These are phyloP conservation scores for Drosophila subsilvestris DNA, from an alignment of 2,888 invertebrate genomes.

Conservation along the genomic window DNA sequence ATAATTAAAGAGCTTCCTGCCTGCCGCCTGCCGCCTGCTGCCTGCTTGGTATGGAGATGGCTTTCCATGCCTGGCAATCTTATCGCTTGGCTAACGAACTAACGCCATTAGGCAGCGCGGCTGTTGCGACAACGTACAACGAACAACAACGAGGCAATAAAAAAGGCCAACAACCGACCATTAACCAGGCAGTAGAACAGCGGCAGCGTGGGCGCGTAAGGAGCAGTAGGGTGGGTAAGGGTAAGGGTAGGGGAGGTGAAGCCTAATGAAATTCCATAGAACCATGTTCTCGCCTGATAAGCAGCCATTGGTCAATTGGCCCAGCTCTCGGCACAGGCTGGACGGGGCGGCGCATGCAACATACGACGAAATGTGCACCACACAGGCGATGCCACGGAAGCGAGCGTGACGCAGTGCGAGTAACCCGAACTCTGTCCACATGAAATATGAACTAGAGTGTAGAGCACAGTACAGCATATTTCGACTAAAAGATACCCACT, in stretches of 20 bases:
- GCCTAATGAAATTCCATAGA: slow-evolving; percentile 76
- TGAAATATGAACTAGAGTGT: slow-evolving; percentile 16
- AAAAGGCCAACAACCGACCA: slow-evolving; percentile 65
- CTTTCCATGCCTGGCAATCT: slow-evolving; percentile 49
- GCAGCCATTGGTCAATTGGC: slow-evolving; percentile 74
- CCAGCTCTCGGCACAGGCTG: slow-evolving; percentile 12
- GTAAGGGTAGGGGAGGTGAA: slow-evolving; percentile 21
- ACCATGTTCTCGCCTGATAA: slow-evolving; percentile 82
- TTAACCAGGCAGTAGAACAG: slow-evolving; percentile 46
- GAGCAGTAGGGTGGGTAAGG: background rate
- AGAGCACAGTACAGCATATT: background rate
- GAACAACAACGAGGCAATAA: slow-evolving; percentile 56
- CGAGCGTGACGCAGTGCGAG: slow-evolving; percentile 61
- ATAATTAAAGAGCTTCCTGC: slow-evolving; percentile 42
- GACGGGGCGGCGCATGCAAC: slow-evolving; percentile 55
- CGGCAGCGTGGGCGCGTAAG: slow-evolving; percentile 1
- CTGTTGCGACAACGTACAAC: slow-evolving; percentile 54
- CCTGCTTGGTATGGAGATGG: slow-evolving; percentile 16
- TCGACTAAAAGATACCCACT: background rate
- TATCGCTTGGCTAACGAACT: slow-evolving; percentile 76
- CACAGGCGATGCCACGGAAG: slow-evolving; percentile 66
- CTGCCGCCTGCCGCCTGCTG: slow-evolving; percentile 6
- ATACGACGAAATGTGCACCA: slow-evolving; percentile 67
- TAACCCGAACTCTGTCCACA: slow-evolving; percentile 22
- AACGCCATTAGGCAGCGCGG: slow-evolving; percentile 71